Evolutionary conservation across 2,113 vertebrate species (phyloP), one percentile per base, ranked within the genome.

Genomic region (Alectura lathami): DNA sequence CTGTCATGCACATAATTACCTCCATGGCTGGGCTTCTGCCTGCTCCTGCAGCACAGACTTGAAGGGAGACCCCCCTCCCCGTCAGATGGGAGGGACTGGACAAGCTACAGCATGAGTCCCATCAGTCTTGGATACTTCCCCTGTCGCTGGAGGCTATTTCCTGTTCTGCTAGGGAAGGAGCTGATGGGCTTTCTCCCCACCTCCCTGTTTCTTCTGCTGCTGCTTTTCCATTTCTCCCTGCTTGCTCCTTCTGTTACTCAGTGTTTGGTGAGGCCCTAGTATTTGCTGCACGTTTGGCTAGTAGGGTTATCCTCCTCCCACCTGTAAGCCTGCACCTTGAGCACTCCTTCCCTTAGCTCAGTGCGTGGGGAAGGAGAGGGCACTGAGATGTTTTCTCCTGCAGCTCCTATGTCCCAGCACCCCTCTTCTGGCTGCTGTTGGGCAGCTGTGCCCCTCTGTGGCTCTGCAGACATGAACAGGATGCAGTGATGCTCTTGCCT

Each of bases 301-400:
- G 36, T 8, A 29, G 36, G 51, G 29, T 64, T 30, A 30, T 68
- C 56, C 73, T 83, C 16, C 64, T 72, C 24, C 48, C 29, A n/a
- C 17, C 40, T 13, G 1, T 0, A 0, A 72, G 40, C 74, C 51
- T 42, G 63, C 56, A 60, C 27, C 74, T 22, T 0, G 0, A 78
- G 36, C 60, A 9, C 11, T 56, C 51, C 69, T 72, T 87, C 56
- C 32, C 21, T 54, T 17, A 53, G 40, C 47, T 76, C 30, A 26
- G 1, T 1, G 1, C 0, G 0, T 8, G 17, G 56, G 22, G 57
- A 90, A 82, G 69, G 51, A 64, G 0, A 92, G 34, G n/a, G n/a
- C n/a, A n/a, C 40, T 73, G 57, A 62, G 74, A 14, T 24, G 50
- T 26, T 69, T 78, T 53, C 26, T 36, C 36, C 24, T 53, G 45